Base-by-base conservation (phyloP, 1,140 invertebrate genomes). In the Euura saliciscinereae region DNA sequence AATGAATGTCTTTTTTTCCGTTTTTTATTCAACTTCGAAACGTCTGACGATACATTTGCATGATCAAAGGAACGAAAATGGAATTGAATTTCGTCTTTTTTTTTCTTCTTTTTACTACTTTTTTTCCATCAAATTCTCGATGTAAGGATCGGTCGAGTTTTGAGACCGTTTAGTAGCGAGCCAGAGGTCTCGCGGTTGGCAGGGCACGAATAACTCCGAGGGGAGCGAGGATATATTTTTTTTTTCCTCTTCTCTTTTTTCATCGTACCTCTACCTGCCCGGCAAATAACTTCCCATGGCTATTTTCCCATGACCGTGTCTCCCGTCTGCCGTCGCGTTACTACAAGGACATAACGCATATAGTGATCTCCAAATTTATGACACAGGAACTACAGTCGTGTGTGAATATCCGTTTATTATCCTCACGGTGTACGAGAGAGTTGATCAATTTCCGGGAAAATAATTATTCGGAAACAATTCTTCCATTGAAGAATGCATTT, bases 301-400 rank as follows among this genome's bases (percentile, higher is more conserved):
- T 59, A n/a, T 59, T 59, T 59, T 59, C 51, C 51, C 51, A 59
- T 59, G 51, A 59, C 51, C 51, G 51, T 59, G 51, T 59, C 51
- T 51, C 46, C 13, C 51, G 51, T 6, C 51, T 59, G 51, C 51
- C 13, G 46, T 51, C 3, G 51, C 51, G 51, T 59, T 59, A n/a
- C 51, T n/a, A n/a, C 51, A 59, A 59, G 51, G 51, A 59, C 51
- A 59, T 59, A n/a, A 11, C 28, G 28, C 28, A 28, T 28, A 28
- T 28, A 28, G 28, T 28, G 51, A 28, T 28, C 28, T 59, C 13
- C 51, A 6, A 59, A 59, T 59, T 59, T 59, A 59, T n/a, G 51
- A 59, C 8, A 59, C 51, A 59, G 51, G 51, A 3, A 28, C 28
- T 28, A 28, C 28, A 28, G 28, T 28, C 28, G 28, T 28, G 28